A percentile compares a stretch with the other conserved stretches of the same genome.
Evolutionary conservation across 2,888 invertebrate species (phyloP).

Genomic region (Drosophila borborema): DNA sequence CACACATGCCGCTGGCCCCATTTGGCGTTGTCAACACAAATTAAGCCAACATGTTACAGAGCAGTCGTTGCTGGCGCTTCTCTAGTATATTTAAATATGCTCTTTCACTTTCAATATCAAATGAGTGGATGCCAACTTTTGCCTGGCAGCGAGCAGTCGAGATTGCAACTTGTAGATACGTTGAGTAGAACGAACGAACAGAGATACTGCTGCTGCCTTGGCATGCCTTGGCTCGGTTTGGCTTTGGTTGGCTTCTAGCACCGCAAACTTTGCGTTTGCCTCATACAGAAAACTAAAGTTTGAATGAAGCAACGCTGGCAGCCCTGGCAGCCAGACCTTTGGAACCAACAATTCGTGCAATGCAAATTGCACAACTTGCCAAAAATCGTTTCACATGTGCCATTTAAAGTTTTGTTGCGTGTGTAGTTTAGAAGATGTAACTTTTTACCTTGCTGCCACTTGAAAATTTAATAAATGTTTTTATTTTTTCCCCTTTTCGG

Average conservation of each 20-base stretch:
- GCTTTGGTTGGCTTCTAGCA: slow-evolving; percentile 31
- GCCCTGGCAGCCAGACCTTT: slow-evolving; percentile 4
- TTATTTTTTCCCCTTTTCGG: slow-evolving; percentile 21
- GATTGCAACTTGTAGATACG: slow-evolving; percentile 73
- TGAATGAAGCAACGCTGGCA: slow-evolving; percentile 34
- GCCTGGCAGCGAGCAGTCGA: slow-evolving; percentile 67
- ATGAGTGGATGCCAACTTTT: slow-evolving; percentile 75
- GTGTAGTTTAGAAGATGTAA: slow-evolving; percentile 49
- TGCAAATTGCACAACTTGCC: slow-evolving; percentile 79
- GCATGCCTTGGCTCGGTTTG: slow-evolving; percentile 10
- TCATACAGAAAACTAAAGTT: slow-evolving; percentile 55
- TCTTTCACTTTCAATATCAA: slow-evolving; percentile 81
- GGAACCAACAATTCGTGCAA: slow-evolving; percentile 23
- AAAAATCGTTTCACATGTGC: slow-evolving; percentile 80
- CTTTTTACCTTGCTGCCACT: slow-evolving; percentile 61
- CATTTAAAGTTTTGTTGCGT: slow-evolving; percentile 72
- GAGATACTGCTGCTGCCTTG: slow-evolving; percentile 13
- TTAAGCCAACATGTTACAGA: slow-evolving; percentile 71
- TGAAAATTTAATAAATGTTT: slow-evolving; percentile 76
- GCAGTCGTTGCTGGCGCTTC: slow-evolving; percentile 19
- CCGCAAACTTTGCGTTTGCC: slow-evolving; percentile 54
- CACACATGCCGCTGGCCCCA: slow-evolving; percentile 28
- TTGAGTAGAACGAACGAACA: slow-evolving; percentile 33
- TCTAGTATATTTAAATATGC: slow-evolving; percentile 74
- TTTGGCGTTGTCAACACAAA: slow-evolving; percentile 71